These are phyloP conservation scores for Lates calcarifer DNA, from an alignment of 2,113 vertebrate species.

Conservation along the genomic window DNA sequence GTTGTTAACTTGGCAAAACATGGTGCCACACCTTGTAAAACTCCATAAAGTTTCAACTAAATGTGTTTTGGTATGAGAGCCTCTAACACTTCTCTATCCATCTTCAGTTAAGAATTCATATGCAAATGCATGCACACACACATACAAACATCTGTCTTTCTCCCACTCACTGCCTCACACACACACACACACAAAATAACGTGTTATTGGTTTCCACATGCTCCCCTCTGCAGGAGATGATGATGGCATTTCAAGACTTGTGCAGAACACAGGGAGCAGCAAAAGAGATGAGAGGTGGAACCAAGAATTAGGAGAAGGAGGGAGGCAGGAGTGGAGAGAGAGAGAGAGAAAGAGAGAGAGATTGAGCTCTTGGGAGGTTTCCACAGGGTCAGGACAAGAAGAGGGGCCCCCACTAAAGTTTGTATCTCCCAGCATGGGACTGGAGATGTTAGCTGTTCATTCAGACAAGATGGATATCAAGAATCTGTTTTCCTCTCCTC, in stretches of 20 bases:
- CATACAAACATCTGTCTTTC: slow-evolving; percentile 29
- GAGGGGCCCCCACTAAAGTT: slow-evolving; percentile 39
- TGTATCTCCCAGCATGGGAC: slow-evolving; percentile 47
- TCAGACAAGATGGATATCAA: slow-evolving; percentile 18
- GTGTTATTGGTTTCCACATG: slow-evolving; percentile 36
- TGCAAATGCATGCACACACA: neutral
- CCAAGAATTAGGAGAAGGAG: neutral
- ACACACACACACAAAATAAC: neutral
- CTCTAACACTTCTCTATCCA: slow-evolving; percentile 19
- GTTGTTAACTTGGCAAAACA: slow-evolving; percentile 34
- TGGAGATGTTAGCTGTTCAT: slow-evolving; percentile 42
- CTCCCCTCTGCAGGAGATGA: slow-evolving; percentile 38
- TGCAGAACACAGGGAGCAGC: slow-evolving; percentile 44
- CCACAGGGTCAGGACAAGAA: slow-evolving; percentile 43
- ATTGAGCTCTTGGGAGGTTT: slow-evolving; percentile 58
- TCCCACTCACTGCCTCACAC: neutral
- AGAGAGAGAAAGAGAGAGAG: slow-evolving; percentile 8
- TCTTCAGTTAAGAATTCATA: slow-evolving; percentile 29
- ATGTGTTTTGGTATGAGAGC: slow-evolving; percentile 1
- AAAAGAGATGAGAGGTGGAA: slow-evolving; percentile 8
- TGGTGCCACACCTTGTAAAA: slow-evolving; percentile 47
- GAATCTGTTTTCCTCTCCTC: slow-evolving; percentile 7
- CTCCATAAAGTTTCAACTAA: slow-evolving; percentile 8
- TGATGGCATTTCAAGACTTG: slow-evolving; percentile 82
- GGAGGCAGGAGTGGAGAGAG: neutral